Evolutionary conservation across 2,113 vertebrate genomes (phyloP).

Genomic region (Misgurnus mizolepis): DNA sequence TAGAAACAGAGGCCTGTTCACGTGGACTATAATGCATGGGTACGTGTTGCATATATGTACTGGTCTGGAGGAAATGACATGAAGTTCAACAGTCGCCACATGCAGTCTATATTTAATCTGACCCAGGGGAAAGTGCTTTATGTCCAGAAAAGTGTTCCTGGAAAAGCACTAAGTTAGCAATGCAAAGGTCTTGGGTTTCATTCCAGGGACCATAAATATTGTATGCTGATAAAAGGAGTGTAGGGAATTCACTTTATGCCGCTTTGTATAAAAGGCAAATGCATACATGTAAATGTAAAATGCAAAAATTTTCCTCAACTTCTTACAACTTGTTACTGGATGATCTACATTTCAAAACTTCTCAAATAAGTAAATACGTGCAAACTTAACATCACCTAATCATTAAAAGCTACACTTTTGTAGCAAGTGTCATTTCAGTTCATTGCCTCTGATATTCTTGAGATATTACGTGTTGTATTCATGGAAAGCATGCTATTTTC

Average conservation of each 20-base stretch:
- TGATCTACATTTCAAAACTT: neutral
- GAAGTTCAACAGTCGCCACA: conserved; percentile 1
- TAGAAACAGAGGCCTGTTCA: conserved; percentile 1
- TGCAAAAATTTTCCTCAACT: neutral
- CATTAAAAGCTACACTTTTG: neutral
- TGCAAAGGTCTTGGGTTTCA: no score
- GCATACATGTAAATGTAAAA: neutral
- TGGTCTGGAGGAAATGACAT: neutral
- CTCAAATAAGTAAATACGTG: neutral
- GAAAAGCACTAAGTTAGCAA: no score
- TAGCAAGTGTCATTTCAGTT: neutral
- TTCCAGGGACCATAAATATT: no score
- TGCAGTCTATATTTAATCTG: neutral
- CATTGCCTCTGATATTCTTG: neutral
- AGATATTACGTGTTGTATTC: neutral
- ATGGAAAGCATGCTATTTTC: neutral
- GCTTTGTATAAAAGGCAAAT: no score
- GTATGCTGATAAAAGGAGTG: no score
- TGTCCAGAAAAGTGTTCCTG: conserved; percentile 10
- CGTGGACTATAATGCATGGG: neutral
- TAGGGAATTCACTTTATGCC: no score
- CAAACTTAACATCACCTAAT: neutral
- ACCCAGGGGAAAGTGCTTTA: neutral
- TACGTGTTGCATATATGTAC: neutral
- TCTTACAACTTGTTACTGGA: neutral